Conservation (phyloP, 1,140 invertebrate species). For the Danaus melanippus region DNA sequence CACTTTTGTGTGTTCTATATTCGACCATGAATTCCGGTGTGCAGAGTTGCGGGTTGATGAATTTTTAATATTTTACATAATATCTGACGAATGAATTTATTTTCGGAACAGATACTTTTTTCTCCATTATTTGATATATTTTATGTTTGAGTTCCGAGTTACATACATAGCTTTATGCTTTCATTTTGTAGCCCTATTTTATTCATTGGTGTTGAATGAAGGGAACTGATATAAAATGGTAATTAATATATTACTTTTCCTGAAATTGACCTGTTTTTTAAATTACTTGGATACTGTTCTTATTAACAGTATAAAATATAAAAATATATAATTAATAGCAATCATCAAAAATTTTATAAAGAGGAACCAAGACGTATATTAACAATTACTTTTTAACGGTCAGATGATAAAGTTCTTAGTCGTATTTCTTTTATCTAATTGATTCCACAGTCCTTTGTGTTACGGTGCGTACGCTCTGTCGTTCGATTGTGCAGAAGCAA, state of each 20-base stretch:
- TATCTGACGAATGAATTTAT: conserved; percentile 67
- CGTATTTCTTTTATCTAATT: conserved; percentile 61
- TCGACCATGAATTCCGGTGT: conserved; percentile 65
- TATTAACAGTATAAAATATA: too few species aligned
- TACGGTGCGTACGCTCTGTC: conserved; percentile 38
- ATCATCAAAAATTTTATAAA: too few species aligned
- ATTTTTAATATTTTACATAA: conserved; percentile 69
- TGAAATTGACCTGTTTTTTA: conserved; percentile 5
- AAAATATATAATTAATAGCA: too few species aligned
- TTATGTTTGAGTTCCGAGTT: conserved; percentile 45
- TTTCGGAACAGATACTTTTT: conserved; percentile 50
- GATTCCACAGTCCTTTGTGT: conserved; percentile 49
- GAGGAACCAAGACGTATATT: too few species aligned
- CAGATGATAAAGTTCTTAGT: conserved; percentile 45
- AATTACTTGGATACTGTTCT: conserved; percentile 12
- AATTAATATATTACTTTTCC: conserved; percentile 10
- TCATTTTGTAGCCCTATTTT: conserved; percentile 19
- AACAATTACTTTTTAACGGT: conserved; percentile 1
- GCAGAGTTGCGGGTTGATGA: conserved; percentile 60
- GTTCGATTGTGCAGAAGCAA: conserved; percentile 52
- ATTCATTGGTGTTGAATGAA: conserved; percentile 12
- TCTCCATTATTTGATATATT: conserved; percentile 60
- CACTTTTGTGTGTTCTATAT: conserved; percentile 60
- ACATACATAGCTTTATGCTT: conserved; percentile 24
- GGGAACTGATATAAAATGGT: conserved; percentile 11